Conservation (phyloP, 2,113 vertebrate genomes). For the Coregonus clupeaformis region DNA sequence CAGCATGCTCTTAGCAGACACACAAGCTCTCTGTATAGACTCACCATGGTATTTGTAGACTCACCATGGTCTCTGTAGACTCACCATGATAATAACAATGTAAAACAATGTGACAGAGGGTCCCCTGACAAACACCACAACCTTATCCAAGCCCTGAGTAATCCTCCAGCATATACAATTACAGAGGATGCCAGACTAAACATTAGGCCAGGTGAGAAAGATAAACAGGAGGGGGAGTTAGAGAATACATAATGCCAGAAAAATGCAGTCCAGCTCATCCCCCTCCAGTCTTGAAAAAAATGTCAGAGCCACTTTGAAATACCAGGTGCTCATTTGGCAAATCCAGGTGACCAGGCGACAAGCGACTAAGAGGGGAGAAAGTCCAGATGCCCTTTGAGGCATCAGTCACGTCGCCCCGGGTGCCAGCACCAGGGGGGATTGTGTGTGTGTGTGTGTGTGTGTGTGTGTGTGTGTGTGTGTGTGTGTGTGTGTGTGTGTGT, state of each 20-base stretch:
- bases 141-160: conserved; percentile 51
- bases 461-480: conserved; percentile 21
- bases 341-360: conserved; percentile 58
- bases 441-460: conserved; percentile 16
- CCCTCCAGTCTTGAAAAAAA: not conserved
- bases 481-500: conserved; percentile 5
- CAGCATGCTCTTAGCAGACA: no score
- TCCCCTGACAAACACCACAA: conserved; percentile 50
- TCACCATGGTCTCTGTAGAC: no score
- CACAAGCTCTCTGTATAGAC: no score
- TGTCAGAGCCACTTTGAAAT: conserved; percentile 70
- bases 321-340: conserved; percentile 72
- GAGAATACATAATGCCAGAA: conserved; percentile 51
- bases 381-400: conserved; percentile 65
- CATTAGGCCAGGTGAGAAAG: conserved; percentile 70
- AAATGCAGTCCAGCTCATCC: conserved; percentile 63
- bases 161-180: conserved; percentile 66
- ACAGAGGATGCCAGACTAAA: conserved; percentile 68
- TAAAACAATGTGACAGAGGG: conserved; percentile 38
- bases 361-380: conserved; percentile 70
- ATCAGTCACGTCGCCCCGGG: conserved; percentile 66
- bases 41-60: no score
- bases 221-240: conserved; percentile 45
- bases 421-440: conserved; percentile 45
- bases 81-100: conserved; percentile 39